A percentile compares a stretch with the other conserved stretches of the same genome.
phyloP scores from a whole-genome alignment of 2,888 invertebrate genomes.

The Disparrhopalites patrizii region DNA sequence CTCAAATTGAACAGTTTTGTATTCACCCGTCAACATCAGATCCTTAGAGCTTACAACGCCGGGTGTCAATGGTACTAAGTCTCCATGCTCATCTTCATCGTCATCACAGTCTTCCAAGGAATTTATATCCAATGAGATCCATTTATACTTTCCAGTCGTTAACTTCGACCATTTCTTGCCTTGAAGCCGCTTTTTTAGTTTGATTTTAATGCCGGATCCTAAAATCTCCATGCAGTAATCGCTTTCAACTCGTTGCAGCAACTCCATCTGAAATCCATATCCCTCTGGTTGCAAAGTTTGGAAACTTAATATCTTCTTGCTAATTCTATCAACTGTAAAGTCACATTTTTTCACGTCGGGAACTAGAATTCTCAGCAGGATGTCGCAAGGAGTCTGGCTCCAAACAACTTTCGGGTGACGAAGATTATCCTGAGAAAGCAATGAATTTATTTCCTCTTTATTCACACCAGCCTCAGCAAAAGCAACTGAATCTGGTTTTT shows the following conservation, averaged over 20 bases:
- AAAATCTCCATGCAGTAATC: background rate
- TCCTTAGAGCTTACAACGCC: too few relatives aligned
- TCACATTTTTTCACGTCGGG: conserved; percentile 16
- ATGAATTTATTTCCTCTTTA: too few relatives aligned
- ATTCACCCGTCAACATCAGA: too few relatives aligned
- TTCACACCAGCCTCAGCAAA: too few relatives aligned
- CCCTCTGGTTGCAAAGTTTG: conserved; percentile 20
- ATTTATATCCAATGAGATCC: conserved; percentile 15
- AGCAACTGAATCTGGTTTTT: too few relatives aligned
- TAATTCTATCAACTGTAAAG: background rate
- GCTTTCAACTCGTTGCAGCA: conserved; percentile 23
- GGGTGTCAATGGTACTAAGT: too few relatives aligned
- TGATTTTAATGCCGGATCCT: conserved; percentile 31
- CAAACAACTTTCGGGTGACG: background rate
- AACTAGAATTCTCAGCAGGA: conserved; percentile 3
- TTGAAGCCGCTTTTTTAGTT: conserved; percentile 19
- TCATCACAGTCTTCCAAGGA: background rate
- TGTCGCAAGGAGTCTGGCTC: background rate
- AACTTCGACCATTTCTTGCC: conserved; percentile 23
- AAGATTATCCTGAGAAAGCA: too few relatives aligned
- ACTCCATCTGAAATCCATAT: conserved; percentile 31
- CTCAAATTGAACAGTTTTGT: background rate
- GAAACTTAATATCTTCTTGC: conserved; percentile 22
- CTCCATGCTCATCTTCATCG: conserved; percentile 2
- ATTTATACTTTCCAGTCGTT: conserved; percentile 5